Conservation (phyloP, 2,113 vertebrate species). For the Hemicordylus capensis region DNA sequence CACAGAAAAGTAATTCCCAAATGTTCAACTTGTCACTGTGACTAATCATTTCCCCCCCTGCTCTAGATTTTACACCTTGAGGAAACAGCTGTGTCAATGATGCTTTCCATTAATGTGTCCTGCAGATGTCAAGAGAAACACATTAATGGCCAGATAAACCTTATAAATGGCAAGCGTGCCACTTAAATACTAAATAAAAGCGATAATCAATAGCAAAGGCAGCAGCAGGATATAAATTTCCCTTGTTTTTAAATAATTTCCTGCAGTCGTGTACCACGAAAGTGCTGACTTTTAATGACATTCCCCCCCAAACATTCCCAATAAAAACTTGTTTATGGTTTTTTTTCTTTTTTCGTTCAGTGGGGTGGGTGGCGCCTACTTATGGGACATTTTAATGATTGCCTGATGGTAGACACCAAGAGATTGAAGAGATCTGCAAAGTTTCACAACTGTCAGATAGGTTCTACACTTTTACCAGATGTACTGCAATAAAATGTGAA, state of each 20-base stretch:
- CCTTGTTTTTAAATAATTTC: conserved; percentile 35
- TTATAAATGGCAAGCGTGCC: conserved; percentile 37
- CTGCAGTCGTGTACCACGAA: conserved; percentile 26
- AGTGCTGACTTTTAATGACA: background rate
- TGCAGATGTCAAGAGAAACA: conserved; percentile 60
- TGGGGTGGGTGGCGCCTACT: background rate
- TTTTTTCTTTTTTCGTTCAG: background rate
- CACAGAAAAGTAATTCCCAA: conserved; percentile 89
- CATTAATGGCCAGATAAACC: conserved; percentile 59
- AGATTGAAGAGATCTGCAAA: background rate
- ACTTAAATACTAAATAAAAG: conserved; percentile 56
- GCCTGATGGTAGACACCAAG: conserved; percentile 2
- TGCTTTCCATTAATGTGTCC: conserved; percentile 73
- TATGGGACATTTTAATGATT: background rate
- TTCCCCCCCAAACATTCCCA: conserved; percentile 23
- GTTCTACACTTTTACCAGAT: background rate
- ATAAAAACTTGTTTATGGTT: conserved; percentile 18
- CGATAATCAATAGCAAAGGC: conserved; percentile 51
- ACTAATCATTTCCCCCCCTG: conserved; percentile 83
- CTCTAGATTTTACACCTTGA: conserved; percentile 78
- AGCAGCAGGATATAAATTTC: conserved; percentile 28
- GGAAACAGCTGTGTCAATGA: conserved; percentile 79
- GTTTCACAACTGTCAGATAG: background rate
- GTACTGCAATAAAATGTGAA: background rate
- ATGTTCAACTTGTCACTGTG: conserved; percentile 81